Conservation (phyloP, 2,113 vertebrate genomes). For the Zosterops lateralis region DNA sequence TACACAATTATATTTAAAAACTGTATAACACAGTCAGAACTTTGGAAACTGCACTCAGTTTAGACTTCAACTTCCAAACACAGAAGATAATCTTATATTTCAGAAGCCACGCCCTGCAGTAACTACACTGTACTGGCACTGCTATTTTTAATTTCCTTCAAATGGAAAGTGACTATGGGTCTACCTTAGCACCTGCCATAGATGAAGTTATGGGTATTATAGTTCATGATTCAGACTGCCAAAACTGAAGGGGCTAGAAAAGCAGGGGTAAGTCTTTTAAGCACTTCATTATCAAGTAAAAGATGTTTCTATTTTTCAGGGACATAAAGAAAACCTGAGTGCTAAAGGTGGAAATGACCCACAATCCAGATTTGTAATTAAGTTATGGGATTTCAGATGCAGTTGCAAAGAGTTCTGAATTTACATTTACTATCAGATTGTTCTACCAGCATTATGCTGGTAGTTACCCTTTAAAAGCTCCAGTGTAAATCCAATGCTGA, state of each 20-base stretch:
- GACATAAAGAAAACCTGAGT: neutral
- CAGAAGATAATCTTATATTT: neutral
- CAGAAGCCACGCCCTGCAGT: neutral
- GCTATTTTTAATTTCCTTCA: neutral
- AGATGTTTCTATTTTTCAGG: neutral
- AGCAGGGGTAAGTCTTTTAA: neutral
- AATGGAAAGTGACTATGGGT: neutral
- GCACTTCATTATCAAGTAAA: neutral
- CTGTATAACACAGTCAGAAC: neutral
- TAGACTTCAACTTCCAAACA: neutral
- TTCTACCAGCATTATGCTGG: neutral
- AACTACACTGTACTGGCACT: neutral
- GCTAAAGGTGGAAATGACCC: neutral
- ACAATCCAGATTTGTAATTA: neutral
- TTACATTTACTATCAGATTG: neutral
- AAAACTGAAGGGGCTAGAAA: neutral
- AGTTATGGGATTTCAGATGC: neutral
- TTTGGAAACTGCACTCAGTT: neutral
- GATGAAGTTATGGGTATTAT: neutral
- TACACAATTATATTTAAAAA: neutral
- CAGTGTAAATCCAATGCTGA: neutral
- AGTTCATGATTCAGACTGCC: neutral
- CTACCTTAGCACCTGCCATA: neutral
- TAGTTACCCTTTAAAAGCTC: neutral
- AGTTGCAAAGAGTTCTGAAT: neutral